Evolutionary conservation across 2,113 vertebrate genomes (phyloP).

Genomic region (Eulemur rufifrons): DNA sequence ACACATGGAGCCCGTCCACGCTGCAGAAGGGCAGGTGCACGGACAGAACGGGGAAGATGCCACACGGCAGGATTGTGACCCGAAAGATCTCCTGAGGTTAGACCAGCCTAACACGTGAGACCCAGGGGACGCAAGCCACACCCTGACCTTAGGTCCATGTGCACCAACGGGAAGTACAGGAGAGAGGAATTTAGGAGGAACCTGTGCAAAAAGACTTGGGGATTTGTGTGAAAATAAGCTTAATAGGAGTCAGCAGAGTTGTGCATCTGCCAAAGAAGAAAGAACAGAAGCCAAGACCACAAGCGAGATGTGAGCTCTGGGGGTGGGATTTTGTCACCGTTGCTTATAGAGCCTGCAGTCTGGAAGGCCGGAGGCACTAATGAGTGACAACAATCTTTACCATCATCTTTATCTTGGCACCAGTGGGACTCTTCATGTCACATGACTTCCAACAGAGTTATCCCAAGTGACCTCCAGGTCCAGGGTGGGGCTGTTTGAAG

Average conservation of each 20-base stretch:
- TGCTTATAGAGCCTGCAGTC: background rate
- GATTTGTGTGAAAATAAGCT: no score
- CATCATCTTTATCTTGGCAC: background rate
- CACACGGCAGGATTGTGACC: rapidly evolving
- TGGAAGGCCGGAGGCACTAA: background rate
- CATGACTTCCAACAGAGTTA: background rate
- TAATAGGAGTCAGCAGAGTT: rapidly evolving
- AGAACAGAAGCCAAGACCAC: background rate
- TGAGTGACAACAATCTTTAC: background rate
- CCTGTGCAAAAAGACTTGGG: rapidly evolving
- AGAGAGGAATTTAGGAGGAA: background rate
- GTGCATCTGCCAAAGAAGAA: background rate
- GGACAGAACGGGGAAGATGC: background rate
- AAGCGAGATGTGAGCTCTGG: background rate
- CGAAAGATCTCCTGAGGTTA: background rate
- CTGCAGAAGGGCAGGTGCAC: background rate
- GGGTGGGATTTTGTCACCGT: background rate
- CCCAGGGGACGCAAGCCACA: rapidly evolving
- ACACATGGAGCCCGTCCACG: rapidly evolving
- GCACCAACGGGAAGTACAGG: rapidly evolving
- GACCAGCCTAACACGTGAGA: background rate
- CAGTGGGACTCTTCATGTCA: background rate
- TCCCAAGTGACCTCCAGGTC: no score
- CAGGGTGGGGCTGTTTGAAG: background rate
- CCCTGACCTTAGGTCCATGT: rapidly evolving